phyloP scores from a whole-genome alignment of 2,888 invertebrate genomes.

The Oxyscelio sp. region DNA sequence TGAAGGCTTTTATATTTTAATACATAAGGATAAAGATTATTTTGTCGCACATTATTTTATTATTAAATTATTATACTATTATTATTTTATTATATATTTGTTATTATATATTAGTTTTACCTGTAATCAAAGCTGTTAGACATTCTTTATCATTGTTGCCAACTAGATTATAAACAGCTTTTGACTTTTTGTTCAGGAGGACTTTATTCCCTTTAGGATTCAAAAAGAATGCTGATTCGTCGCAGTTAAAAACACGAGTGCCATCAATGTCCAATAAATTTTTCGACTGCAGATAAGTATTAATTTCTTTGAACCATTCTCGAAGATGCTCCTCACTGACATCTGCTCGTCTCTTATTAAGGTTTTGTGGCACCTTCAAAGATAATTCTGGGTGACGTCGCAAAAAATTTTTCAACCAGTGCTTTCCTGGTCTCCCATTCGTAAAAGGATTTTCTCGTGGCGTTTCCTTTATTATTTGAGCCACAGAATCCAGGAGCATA shows the following conservation, averaged over 20 bases:
- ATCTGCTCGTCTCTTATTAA: slow-evolving; percentile 73
- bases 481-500: slow-evolving; percentile 10
- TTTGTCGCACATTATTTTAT: too few species aligned
- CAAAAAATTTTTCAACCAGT: slow-evolving; percentile 72
- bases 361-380: slow-evolving; percentile 78
- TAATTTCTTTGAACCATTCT: slow-evolving; percentile 78
- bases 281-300: slow-evolving; percentile 71
- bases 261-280: slow-evolving; percentile 74
- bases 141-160: slow-evolving; percentile 50
- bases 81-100: slow-evolving; percentile 27
- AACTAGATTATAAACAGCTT: slow-evolving; percentile 47
- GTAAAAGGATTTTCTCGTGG: slow-evolving; percentile 55
- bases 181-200: slow-evolving; percentile 80
- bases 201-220: slow-evolving; percentile 80
- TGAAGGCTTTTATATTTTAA: too few species aligned
- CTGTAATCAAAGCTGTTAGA: slow-evolving; percentile 34
- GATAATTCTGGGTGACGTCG: slow-evolving; percentile 69
- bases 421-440: slow-evolving; percentile 62
- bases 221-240: slow-evolving; percentile 74
- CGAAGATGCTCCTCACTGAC: slow-evolving; percentile 78
- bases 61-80: too few species aligned
- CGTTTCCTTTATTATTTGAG: slow-evolving; percentile 4
- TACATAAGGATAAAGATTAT: too few species aligned
- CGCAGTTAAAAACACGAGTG: slow-evolving; percentile 79
- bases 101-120: slow-evolving; percentile 11